phyloP scores from a whole-genome alignment of 2,888 invertebrate genomes.

The Drosophila kambysellisi region DNA sequence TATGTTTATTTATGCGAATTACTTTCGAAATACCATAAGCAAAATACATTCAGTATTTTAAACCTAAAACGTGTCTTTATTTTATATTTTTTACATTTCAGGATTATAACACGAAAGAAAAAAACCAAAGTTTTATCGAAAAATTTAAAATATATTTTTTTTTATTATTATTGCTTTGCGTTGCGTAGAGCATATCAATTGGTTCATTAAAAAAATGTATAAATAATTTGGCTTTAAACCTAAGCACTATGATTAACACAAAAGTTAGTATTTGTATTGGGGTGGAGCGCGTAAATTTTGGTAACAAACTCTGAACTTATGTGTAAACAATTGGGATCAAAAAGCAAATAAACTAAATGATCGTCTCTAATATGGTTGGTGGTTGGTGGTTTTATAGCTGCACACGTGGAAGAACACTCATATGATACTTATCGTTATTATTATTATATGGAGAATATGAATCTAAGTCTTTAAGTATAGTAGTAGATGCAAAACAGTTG shows the following conservation, averaged over 20 bases:
- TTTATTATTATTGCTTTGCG: conserved; percentile 59
- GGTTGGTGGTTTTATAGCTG: conserved; percentile 43
- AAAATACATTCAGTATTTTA: conserved; percentile 57
- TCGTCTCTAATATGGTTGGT: conserved; percentile 20
- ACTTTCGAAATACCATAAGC: conserved; percentile 19
- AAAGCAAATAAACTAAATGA: conserved; percentile 44
- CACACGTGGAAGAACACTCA: conserved; percentile 49
- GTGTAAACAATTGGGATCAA: conserved; percentile 48
- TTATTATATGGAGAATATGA: conserved; percentile 15
- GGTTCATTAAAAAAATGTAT: conserved; percentile 59
- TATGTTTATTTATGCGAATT: conserved; percentile 27
- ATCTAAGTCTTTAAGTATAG: conserved; percentile 41
- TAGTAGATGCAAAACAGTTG: conserved; percentile 38
- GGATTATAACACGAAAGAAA: not conserved
- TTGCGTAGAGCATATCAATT: conserved; percentile 62
- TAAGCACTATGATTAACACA: conserved; percentile 67
- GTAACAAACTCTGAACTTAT: conserved; percentile 59
- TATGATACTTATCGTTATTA: conserved; percentile 27
- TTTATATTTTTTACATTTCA: conserved; percentile 1
- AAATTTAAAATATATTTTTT: conserved; percentile 31
- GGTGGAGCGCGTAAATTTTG: conserved; percentile 51
- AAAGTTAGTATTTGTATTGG: conserved; percentile 44
- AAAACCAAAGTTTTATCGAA: conserved; percentile 5
- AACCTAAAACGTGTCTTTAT: conserved; percentile 14
- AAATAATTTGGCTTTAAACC: conserved; percentile 77